A percentile compares a stretch with the other conserved stretches of the same genome.
Conservation (phyloP, 2,797 vertebrate genomes). For the Pangasius larnaudii region DNA sequence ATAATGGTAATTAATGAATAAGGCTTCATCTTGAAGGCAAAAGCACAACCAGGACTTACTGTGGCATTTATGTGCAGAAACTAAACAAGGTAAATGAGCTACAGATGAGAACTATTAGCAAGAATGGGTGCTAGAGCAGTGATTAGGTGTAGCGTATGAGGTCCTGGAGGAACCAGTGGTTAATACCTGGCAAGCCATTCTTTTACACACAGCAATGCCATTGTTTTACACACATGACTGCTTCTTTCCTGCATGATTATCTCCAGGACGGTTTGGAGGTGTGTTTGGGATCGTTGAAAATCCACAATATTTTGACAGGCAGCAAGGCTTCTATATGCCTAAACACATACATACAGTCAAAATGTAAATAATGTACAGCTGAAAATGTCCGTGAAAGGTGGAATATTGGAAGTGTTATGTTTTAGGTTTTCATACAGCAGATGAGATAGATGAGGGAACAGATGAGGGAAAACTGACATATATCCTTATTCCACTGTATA, state of each 20-base stretch:
- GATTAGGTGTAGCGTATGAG: not conserved
- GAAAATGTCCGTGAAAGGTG: too few species aligned
- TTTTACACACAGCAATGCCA: not conserved
- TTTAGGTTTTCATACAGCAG: too few species aligned
- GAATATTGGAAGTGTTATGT: too few species aligned
- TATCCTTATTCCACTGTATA: too few species aligned
- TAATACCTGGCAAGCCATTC: not conserved
- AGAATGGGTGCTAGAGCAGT: not conserved
- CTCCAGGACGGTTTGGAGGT: not conserved
- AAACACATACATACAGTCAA: not conserved
- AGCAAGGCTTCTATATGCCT: not conserved
- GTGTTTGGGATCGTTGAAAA: not conserved
- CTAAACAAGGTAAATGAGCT: not conserved
- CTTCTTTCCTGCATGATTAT: not conserved
- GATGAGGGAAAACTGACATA: too few species aligned
- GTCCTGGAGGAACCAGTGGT: not conserved
- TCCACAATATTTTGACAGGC: not conserved
- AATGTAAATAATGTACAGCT: not conserved
- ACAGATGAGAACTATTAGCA: not conserved
- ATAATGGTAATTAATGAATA: not conserved
- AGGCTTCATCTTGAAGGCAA: not conserved
- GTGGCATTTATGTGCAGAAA: not conserved
- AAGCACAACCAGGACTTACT: not conserved
- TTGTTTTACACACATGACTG: not conserved
- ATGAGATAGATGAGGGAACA: too few species aligned